Base-by-base conservation (phyloP, 2,888 invertebrate species). In the Phragmatobia fuliginosa region DNA sequence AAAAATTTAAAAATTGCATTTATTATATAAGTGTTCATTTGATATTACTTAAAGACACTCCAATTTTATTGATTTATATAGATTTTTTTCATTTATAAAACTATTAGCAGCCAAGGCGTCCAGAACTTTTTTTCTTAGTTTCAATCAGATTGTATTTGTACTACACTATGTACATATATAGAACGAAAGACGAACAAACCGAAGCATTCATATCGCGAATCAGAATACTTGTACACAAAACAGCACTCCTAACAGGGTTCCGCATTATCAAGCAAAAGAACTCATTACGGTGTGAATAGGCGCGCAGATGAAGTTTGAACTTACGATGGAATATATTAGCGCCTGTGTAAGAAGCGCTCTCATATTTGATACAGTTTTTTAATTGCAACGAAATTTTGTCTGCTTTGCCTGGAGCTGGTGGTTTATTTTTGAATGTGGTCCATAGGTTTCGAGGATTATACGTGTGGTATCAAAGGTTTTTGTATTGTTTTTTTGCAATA, bases 251-350 rank as follows among this genome's bases (percentile, higher is more conserved):
- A 85, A 85, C 77, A 80, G 74, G 78, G 83, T 84, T 84, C 78
- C 75, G 76, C 58, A 5, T 14, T 59, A 76, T 58, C 56, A 62
- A 62, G 64, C 64, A 84, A 85, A 66, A 83, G 80, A 85, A 83
- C 84, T 89, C 89, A 83, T 90, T 89, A 88, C 76, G 61, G 62
- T 65, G 58, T 91, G 91, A 91, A 91, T 89, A 83, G 85, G 59
- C 83, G 80, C 80, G 75, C 82, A 85, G 89, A 88, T 88, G 88
- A 85, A 84, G 90, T 90, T 89, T 88, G 85, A 90, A 76, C 86
- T 82, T 83, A 71, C 89, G 91, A 91, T 91, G 90, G 91, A 91
- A 91, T 91, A 90, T 87, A 91, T 91, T 90, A 91, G 79, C 84
- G 85, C 62, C 58, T 79, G 74, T 82, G 68, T 80, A 70, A 70